Conservation (phyloP, 1,140 invertebrate species). For the Cydia splendana region DNA sequence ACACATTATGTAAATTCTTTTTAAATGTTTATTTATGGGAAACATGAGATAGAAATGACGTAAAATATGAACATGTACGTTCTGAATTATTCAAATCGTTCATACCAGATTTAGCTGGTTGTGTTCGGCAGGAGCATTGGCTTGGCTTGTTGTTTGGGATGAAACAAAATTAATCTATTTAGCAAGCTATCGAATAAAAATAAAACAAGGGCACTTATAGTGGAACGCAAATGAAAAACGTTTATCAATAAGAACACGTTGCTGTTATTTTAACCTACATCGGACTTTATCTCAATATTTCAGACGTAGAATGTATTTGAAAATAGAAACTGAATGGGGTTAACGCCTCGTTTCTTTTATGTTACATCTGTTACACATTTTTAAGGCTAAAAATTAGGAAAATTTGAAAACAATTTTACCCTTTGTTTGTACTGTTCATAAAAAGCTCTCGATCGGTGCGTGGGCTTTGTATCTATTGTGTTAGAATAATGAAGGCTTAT, state of each 20-base stretch:
- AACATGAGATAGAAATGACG: constrained; percentile 28
- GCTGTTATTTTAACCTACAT: constrained; percentile 24
- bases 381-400: not conserved
- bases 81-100: constrained; percentile 26
- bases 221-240: not conserved
- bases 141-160: not conserved
- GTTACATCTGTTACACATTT: not conserved
- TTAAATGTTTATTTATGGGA: constrained; percentile 31
- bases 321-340: constrained; percentile 17
- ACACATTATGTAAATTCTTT: constrained; percentile 32
- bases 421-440: constrained; percentile 14
- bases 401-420: constrained; percentile 16
- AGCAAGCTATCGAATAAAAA: constrained; percentile 15
- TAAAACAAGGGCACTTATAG: not conserved
- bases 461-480: constrained; percentile 16
- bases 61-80: constrained; percentile 9
- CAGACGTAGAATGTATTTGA: not conserved
- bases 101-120: not conserved
- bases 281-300: not conserved
- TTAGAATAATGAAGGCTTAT: constrained; percentile 14
- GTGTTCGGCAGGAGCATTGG: not conserved
- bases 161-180: not conserved
- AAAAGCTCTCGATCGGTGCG: constrained; percentile 2
- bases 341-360: not conserved
- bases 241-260: constrained; percentile 1